Evolutionary conservation across 2,113 vertebrate species (phyloP).

Genomic region (Columba janthina): DNA sequence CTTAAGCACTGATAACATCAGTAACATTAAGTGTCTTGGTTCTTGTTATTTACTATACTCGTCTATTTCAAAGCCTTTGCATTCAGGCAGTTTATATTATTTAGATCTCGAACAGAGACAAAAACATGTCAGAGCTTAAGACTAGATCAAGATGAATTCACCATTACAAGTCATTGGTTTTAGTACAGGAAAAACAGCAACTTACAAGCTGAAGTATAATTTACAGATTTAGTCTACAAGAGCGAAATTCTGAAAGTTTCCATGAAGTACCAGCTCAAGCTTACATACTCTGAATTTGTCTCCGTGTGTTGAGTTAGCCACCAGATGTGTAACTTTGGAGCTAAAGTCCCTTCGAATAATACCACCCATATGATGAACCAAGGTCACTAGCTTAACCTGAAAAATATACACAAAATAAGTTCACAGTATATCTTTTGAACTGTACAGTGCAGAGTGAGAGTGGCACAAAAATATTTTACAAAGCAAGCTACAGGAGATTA

Average conservation of each 20-base stretch:
- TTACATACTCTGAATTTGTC: constrained; percentile 95
- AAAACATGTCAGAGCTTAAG: background rate
- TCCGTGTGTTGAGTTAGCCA: constrained; percentile 92
- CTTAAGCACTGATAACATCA: too few relatives aligned
- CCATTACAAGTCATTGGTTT: background rate
- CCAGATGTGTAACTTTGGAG: constrained; percentile 95
- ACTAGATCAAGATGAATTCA: background rate
- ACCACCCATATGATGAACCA: constrained; percentile 98
- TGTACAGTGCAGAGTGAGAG: accelerated
- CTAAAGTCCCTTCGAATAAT: constrained; percentile 94
- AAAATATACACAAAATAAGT: constrained; percentile 3
- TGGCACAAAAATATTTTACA: background rate
- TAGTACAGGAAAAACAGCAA: background rate
- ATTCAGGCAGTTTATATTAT: background rate
- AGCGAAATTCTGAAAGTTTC: background rate
- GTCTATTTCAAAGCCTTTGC: background rate
- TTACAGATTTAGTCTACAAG: background rate
- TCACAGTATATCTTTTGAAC: background rate
- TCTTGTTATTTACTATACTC: background rate
- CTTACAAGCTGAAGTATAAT: background rate
- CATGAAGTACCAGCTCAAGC: background rate
- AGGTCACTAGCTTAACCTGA: constrained; percentile 91
- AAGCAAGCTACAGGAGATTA: background rate
- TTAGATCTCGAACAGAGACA: background rate
- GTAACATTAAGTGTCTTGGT: background rate